Percentiles rank a stretch among this genome's conserved stretches.
Conservation (phyloP, 2,113 vertebrate species). For the Trematomus loennbergii region DNA sequence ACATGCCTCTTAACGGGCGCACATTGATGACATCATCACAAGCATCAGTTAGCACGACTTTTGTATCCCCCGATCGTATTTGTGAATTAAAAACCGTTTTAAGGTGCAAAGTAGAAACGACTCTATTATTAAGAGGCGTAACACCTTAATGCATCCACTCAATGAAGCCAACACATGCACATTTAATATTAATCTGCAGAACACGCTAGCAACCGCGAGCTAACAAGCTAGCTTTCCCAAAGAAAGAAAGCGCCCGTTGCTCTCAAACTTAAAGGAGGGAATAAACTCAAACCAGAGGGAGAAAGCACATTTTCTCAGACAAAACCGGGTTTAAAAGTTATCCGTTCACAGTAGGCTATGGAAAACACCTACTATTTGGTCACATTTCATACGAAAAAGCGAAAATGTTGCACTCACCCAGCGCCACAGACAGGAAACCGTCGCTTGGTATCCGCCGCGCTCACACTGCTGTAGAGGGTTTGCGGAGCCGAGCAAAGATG, state of each 20-base stretch:
- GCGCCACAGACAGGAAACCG: constrained; percentile 66
- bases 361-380: background rate
- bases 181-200: background rate
- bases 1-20: constrained; percentile 54
- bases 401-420: constrained; percentile 69
- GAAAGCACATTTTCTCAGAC: background rate
- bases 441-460: constrained; percentile 67
- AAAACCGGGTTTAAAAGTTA: background rate
- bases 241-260: constrained; percentile 73
- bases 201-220: constrained; percentile 38
- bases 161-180: background rate
- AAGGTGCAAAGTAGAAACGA: fast-evolving
- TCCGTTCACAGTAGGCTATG: fast-evolving
- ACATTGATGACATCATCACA: constrained; percentile 55
- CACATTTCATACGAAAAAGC: constrained; percentile 26
- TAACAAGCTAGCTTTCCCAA: constrained; percentile 56
- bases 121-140: fast-evolving
- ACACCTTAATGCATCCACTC: fast-evolving
- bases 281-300: fast-evolving
- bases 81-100: background rate
- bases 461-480: constrained; percentile 46
- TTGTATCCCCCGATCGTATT: background rate
- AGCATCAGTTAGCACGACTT: constrained; percentile 40
- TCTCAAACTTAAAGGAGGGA: constrained; percentile 5
- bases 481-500: background rate